phyloP scores from a whole-genome alignment of 2,888 invertebrate species.

The Zelleria hepariella region DNA sequence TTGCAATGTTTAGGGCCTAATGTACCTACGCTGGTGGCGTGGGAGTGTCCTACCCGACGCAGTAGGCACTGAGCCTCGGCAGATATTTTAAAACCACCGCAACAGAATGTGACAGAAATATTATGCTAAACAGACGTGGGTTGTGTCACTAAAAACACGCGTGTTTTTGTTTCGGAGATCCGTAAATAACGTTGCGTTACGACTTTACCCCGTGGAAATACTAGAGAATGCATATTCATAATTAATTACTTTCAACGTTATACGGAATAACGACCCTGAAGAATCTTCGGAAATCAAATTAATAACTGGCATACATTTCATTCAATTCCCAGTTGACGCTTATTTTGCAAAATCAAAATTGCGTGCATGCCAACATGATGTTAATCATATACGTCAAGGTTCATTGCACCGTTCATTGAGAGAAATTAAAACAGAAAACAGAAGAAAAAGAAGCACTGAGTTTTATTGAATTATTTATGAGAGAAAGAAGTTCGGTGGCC shows the following conservation, averaged over 20 bases:
- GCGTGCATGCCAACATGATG: constrained; percentile 14
- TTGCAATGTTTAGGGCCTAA: background rate
- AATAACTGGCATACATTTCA: background rate
- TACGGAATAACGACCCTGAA: background rate
- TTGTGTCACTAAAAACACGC: constrained; percentile 1
- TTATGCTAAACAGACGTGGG: constrained; percentile 4
- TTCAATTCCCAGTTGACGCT: background rate
- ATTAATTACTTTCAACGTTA: background rate
- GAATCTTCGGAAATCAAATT: background rate
- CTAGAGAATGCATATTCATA: background rate
- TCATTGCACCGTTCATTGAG: constrained; percentile 14
- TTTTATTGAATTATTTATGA: background rate
- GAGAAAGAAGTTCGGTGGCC: background rate
- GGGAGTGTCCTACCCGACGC: background rate
- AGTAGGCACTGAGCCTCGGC: background rate
- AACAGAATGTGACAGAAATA: background rate
- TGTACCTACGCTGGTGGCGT: too few species aligned
- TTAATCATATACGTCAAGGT: constrained; percentile 10
- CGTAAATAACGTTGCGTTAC: background rate
- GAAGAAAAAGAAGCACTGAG: background rate
- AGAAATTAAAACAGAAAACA: constrained; percentile 4
- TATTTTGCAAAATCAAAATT: constrained; percentile 6
- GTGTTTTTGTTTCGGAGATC: constrained; percentile 4
- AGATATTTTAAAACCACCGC: background rate
- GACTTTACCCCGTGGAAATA: background rate